Percentiles rank a stretch among this genome's conserved stretches.
These are phyloP conservation scores for Darevskia nairensis DNA, from an alignment of 2,797 vertebrate genomes.

Conservation along the genomic window DNA sequence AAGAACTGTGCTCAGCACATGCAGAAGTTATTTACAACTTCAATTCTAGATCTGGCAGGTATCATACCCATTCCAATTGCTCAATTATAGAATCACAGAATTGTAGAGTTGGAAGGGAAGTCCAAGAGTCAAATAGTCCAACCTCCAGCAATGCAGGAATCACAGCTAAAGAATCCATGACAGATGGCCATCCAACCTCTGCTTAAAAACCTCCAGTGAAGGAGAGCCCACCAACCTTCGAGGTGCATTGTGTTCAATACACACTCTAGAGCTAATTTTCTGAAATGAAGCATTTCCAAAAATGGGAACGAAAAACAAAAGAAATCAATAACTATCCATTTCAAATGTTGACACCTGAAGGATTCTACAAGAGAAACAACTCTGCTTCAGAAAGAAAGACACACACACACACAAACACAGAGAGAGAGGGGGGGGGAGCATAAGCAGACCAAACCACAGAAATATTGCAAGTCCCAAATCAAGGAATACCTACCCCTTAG, in stretches of 20 bases:
- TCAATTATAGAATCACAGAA: too few relatives aligned
- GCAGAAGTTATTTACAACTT: neutral
- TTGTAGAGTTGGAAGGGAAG: too few relatives aligned
- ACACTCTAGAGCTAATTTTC: too few relatives aligned
- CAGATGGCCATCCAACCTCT: too few relatives aligned
- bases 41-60: neutral
- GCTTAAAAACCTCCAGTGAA: too few relatives aligned
- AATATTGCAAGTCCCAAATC: neutral
- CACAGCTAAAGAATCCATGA: too few relatives aligned
- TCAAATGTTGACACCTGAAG: too few relatives aligned
- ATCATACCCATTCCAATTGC: neutral
- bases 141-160: too few relatives aligned
- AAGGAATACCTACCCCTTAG: conserved; percentile 80
- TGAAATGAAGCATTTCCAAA: neutral
- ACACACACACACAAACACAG: too few relatives aligned
- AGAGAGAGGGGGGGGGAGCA: fast-evolving
- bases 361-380: neutral
- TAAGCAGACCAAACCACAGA: neutral
- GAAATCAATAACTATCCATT: neutral
- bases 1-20: neutral
- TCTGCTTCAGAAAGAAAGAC: neutral
- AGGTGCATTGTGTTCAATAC: too few relatives aligned
- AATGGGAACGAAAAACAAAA: neutral
- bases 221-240: too few relatives aligned
- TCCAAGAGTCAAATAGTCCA: too few relatives aligned